These are phyloP conservation scores for Cryptops parisi DNA, from an alignment of 2,888 invertebrate genomes.

Conservation along the genomic window DNA sequence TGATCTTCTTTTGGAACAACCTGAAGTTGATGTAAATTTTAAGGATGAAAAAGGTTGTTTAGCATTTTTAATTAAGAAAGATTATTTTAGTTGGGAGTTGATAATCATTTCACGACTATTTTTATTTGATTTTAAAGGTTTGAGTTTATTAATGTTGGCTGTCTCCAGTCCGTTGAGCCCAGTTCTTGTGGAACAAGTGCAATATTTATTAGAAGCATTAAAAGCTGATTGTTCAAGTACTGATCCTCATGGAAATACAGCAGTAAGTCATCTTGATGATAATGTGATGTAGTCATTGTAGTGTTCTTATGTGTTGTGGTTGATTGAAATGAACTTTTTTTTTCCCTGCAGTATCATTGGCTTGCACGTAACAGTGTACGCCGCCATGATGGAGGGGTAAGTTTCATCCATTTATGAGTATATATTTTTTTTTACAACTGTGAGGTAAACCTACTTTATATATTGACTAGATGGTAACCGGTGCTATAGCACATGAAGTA, in stretches of 20 bases:
- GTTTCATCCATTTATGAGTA: no score
- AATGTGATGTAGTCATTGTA: not conserved
- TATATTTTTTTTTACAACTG: no score
- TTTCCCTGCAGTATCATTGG: constrained; percentile 21
- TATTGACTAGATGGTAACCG: no score
- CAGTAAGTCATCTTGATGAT: constrained; percentile 27
- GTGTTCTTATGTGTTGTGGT: constrained; percentile 1
- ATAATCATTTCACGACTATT: no score
- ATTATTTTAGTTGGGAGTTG: no score
- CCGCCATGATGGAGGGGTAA: constrained; percentile 14
- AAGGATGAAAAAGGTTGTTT: constrained; percentile 33
- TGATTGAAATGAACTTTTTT: no score
- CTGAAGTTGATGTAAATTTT: constrained; percentile 34
- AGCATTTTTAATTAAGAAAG: no score
- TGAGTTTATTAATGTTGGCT: constrained; percentile 32
- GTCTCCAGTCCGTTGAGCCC: constrained; percentile 27
- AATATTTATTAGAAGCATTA: constrained; percentile 33
- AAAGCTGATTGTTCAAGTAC: constrained; percentile 31
- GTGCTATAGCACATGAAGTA: no score
- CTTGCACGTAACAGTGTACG: constrained; percentile 16
- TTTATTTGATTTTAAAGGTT: constrained; percentile 25
- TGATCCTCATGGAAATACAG: constrained; percentile 32
- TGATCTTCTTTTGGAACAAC: constrained; percentile 32
- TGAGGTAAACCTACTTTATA: no score
- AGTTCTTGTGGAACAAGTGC: constrained; percentile 28